Conservation (phyloP, 2,888 invertebrate species). For the Cosmia pyralina region DNA sequence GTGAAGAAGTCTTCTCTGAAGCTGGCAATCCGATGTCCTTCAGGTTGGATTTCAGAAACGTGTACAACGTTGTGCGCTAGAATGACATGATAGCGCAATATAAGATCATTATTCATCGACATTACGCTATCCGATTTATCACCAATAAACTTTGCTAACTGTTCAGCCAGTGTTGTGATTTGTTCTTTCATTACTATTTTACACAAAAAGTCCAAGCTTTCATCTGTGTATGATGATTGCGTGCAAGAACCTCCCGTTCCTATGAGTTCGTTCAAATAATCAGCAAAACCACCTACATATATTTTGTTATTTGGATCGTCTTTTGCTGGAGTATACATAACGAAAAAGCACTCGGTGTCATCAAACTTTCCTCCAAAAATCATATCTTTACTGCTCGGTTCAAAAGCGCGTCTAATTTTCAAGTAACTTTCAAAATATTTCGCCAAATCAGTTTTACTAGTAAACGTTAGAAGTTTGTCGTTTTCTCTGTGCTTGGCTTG, state of each 20-base stretch:
- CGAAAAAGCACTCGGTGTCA: neutral
- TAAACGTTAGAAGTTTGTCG: neutral
- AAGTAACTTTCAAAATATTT: neutral
- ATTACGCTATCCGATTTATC: constrained; percentile 11
- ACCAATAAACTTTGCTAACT: constrained; percentile 34
- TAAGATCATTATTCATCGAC: constrained; percentile 47
- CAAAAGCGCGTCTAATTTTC: neutral
- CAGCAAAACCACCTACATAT: neutral
- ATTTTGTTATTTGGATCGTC: neutral
- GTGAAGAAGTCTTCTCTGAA: constrained; percentile 52
- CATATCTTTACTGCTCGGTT: neutral
- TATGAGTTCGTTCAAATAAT: neutral
- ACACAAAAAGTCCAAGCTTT: constrained; percentile 39
- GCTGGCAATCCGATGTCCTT: constrained; percentile 34
- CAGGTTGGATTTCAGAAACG: constrained; percentile 38
- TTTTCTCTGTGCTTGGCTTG: neutral
- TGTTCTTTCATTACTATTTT: constrained; percentile 42
- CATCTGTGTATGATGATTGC: constrained; percentile 27
- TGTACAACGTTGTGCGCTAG: constrained; percentile 44
- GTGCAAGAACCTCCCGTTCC: constrained; percentile 37
- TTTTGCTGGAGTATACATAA: neutral
- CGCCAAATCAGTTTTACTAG: neutral
- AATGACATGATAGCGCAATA: constrained; percentile 56
- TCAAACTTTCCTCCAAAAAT: neutral
- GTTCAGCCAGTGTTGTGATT: constrained; percentile 37